Evolutionary conservation across 2,797 vertebrate genomes (phyloP).

Genomic region (Monodelphis domestica): DNA sequence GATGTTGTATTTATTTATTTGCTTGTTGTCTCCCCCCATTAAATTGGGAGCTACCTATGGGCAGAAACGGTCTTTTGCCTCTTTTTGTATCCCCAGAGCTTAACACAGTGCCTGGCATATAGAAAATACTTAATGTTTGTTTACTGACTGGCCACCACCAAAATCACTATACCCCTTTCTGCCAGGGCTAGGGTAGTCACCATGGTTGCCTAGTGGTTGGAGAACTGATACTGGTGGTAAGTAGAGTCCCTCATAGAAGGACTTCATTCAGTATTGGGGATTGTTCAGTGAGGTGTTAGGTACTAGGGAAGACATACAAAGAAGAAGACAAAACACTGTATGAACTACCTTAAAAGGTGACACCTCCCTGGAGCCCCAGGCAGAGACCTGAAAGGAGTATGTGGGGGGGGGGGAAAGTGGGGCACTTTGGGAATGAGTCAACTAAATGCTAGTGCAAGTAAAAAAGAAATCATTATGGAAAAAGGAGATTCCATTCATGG

Average conservation of each 20-base stretch:
- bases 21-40: neutral
- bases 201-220: neutral
- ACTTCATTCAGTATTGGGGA: neutral
- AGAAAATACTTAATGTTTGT: neutral
- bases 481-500: neutral
- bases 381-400: neutral
- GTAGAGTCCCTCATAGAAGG: neutral
- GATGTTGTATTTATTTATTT: neutral
- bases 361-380: neutral
- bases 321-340: neutral
- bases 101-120: neutral
- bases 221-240: neutral
- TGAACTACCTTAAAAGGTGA: neutral
- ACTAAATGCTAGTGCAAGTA: neutral
- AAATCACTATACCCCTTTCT: neutral
- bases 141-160: neutral
- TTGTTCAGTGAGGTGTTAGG: neutral
- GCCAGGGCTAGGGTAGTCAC: neutral
- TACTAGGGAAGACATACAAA: neutral
- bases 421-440: neutral
- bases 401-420: neutral
- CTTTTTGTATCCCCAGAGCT: neutral
- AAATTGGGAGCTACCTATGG: neutral
- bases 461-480: neutral
- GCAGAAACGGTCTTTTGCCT: neutral